Conservation (phyloP, 2,888 invertebrate genomes). For the Coronaproctus castanopsis region DNA sequence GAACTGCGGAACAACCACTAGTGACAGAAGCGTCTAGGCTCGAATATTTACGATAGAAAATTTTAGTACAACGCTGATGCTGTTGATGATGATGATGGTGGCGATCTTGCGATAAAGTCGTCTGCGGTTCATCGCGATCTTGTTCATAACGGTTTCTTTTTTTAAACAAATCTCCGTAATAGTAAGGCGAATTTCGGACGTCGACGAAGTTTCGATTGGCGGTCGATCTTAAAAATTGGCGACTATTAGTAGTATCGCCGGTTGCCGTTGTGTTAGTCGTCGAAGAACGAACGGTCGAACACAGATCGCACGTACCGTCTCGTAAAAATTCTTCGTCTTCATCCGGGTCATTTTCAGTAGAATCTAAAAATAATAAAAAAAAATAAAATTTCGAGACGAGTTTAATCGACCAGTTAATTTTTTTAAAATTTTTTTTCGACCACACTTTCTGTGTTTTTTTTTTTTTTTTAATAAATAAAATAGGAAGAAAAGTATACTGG, state of each 20-base stretch:
- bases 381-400: too few relatives aligned
- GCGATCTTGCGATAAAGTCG: not conserved
- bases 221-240: not conserved
- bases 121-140: not conserved
- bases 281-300: too few relatives aligned
- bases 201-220: conserved; percentile 5
- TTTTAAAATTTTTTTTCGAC: too few relatives aligned
- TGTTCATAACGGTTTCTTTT: conserved; percentile 6
- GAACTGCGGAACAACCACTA: not conserved
- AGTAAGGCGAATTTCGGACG: conserved; percentile 16
- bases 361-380: conserved; percentile 1
- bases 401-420: too few relatives aligned
- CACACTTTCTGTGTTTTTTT: too few relatives aligned
- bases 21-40: conserved; percentile 1
- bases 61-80: not conserved
- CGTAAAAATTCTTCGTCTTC: conserved; percentile 12
- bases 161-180: conserved; percentile 17
- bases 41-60: conserved; percentile 8
- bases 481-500: too few relatives aligned
- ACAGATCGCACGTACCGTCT: too few relatives aligned
- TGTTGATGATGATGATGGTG: too few relatives aligned
- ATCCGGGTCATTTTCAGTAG: conserved; percentile 8
- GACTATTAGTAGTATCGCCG: too few relatives aligned
- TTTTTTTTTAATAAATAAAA: too few relatives aligned
- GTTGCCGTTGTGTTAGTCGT: too few relatives aligned